These are phyloP conservation scores for Glossophaga mutica DNA, from an alignment of 2,797 vertebrate species.

Conservation along the genomic window DNA sequence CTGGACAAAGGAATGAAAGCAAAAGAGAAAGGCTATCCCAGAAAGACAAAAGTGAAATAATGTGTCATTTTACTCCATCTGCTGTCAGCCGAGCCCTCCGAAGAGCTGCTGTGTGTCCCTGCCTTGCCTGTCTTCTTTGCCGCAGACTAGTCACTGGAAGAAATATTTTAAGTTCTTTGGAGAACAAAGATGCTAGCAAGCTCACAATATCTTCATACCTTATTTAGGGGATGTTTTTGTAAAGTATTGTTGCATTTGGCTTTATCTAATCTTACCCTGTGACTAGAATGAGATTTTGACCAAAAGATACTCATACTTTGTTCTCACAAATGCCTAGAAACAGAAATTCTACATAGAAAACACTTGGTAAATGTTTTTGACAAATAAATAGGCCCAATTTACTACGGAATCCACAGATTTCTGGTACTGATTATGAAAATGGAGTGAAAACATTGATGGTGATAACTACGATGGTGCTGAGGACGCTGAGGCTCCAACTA, in stretches of 20 bases:
- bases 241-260: neutral
- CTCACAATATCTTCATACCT: neutral
- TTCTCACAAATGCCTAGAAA: conserved; percentile 12
- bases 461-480: neutral
- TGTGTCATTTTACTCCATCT: neutral
- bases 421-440: neutral
- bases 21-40: neutral
- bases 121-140: neutral
- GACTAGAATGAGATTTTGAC: conserved; percentile 25
- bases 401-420: neutral
- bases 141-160: neutral
- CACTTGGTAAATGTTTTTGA: neutral
- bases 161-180: neutral
- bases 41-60: neutral
- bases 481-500: neutral
- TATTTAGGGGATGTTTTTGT: neutral
- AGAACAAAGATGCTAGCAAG: neutral
- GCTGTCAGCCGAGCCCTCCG: neutral
- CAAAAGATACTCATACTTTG: neutral
- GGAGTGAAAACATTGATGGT: neutral
- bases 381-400: neutral
- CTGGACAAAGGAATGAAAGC: neutral
- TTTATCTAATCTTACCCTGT: neutral
- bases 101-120: neutral
- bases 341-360: neutral